Conservation (phyloP, 2,797 vertebrate genomes). For the Mastacembelus armatus region DNA sequence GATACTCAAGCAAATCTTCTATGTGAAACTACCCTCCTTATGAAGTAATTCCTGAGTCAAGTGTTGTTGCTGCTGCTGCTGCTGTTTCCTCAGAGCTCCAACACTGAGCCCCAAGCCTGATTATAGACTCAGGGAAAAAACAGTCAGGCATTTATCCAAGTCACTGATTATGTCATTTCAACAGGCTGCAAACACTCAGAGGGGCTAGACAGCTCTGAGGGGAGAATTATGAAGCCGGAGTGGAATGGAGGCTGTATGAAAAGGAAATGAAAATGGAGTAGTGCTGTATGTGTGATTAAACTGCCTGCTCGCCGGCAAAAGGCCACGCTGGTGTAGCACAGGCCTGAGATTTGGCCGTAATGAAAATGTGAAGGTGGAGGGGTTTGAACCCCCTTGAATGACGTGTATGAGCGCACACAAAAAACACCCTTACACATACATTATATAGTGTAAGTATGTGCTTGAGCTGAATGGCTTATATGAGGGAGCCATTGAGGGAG, state of each 20-base stretch:
- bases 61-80: slow-evolving; percentile 48
- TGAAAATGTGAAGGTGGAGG: slow-evolving; percentile 83
- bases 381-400: slow-evolving; percentile 72
- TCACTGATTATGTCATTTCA: slow-evolving; percentile 88
- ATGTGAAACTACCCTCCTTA: slow-evolving; percentile 51
- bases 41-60: slow-evolving; percentile 73
- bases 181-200: slow-evolving; percentile 80
- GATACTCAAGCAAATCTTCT: slow-evolving; percentile 53
- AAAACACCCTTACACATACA: slow-evolving; percentile 40
- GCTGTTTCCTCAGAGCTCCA: slow-evolving; percentile 65
- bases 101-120: slow-evolving; percentile 77
- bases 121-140: slow-evolving; percentile 80
- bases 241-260: slow-evolving; percentile 82
- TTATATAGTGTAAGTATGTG: slow-evolving; percentile 53
- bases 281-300: slow-evolving; percentile 88
- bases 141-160: slow-evolving; percentile 85
- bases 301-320: slow-evolving; percentile 82
- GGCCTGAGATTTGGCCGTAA: slow-evolving; percentile 84
- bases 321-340: slow-evolving; percentile 80
- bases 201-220: slow-evolving; percentile 77
- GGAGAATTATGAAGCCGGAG: slow-evolving; percentile 84
- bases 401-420: slow-evolving; percentile 36
- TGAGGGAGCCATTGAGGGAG: slow-evolving; percentile 31
- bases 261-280: slow-evolving; percentile 86
- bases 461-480: slow-evolving; percentile 53